Percentiles rank a stretch among this genome's conserved stretches.
Conservation (phyloP, 2,888 invertebrate genomes). For the Eupithecia insigniata region DNA sequence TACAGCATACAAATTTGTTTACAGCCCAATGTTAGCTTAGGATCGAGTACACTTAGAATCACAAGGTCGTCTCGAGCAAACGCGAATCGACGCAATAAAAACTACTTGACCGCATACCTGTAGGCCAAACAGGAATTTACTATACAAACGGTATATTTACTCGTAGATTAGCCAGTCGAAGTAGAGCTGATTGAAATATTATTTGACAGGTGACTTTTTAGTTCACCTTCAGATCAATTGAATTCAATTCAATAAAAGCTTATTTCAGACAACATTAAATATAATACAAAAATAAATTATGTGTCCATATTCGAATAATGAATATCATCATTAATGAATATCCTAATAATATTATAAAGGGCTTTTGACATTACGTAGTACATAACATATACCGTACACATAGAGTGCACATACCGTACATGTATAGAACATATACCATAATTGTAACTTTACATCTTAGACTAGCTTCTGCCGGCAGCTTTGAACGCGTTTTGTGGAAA, state of each 20-base stretch:
- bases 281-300: too few relatives aligned
- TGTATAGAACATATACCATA: too few relatives aligned
- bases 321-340: background rate
- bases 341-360: background rate
- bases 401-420: too few relatives aligned
- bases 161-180: slow-evolving; percentile 7
- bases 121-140: slow-evolving; percentile 22
- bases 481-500: too few relatives aligned
- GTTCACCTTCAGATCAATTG: slow-evolving; percentile 2
- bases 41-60: slow-evolving; percentile 35
- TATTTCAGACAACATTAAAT: too few relatives aligned
- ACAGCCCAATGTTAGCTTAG: slow-evolving; percentile 41
- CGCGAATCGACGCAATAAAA: slow-evolving; percentile 39
- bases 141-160: slow-evolving; percentile 7
- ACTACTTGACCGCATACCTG: slow-evolving; percentile 30
- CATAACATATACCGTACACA: too few relatives aligned
- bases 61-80: slow-evolving; percentile 30
- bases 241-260: too few relatives aligned
- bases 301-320: too few relatives aligned
- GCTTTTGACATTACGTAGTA: too few relatives aligned
- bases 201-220: slow-evolving; percentile 32
- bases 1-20: slow-evolving; percentile 43
- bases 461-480: too few relatives aligned
- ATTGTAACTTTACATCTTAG: too few relatives aligned
- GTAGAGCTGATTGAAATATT: slow-evolving; percentile 20